phyloP scores from a whole-genome alignment of 2,797 vertebrate species.

The Nannoperca obscura region DNA sequence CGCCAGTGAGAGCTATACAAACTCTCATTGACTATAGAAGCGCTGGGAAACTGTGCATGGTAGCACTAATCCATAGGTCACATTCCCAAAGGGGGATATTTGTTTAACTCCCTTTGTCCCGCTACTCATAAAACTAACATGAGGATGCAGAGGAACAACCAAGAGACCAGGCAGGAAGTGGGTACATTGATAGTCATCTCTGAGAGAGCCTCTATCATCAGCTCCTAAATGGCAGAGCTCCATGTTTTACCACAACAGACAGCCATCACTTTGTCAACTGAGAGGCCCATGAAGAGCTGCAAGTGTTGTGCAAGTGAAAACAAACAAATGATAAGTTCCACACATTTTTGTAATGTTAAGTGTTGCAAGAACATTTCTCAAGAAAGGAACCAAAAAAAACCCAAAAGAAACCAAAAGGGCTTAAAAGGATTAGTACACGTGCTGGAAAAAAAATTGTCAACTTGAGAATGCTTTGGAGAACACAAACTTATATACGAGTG shows the following conservation, averaged over 20 bases:
- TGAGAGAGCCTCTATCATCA: slow-evolving; percentile 71
- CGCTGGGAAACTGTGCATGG: slow-evolving; percentile 55
- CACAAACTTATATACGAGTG: slow-evolving; percentile 49
- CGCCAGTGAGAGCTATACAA: slow-evolving; percentile 16
- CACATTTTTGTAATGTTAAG: not conserved
- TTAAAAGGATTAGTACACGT: not conserved
- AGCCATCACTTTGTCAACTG: slow-evolving; percentile 26
- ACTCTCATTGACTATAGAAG: slow-evolving; percentile 31
- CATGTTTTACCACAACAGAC: slow-evolving; percentile 36
- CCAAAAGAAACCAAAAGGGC: slow-evolving; percentile 26
- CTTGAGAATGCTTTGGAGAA: slow-evolving; percentile 46
- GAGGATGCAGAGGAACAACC: slow-evolving; percentile 56
- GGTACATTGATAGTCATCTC: slow-evolving; percentile 55
- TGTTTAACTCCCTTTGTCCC: slow-evolving; percentile 73
- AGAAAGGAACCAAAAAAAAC: not conserved
- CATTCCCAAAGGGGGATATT: slow-evolving; percentile 75
- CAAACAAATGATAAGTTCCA: slow-evolving; percentile 12
- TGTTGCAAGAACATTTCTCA: slow-evolving; percentile 41
- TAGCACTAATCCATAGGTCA: slow-evolving; percentile 64
- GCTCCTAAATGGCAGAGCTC: slow-evolving; percentile 34
- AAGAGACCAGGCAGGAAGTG: slow-evolving; percentile 65
- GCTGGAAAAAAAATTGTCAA: not conserved
- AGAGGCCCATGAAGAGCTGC: slow-evolving; percentile 21
- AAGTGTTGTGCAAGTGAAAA: slow-evolving; percentile 37
- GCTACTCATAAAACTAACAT: slow-evolving; percentile 68